Evolutionary conservation across 1,140 invertebrate species (phyloP), one percentile per base, ranked within the genome.

Genomic region (Lepidurus apus): DNA sequence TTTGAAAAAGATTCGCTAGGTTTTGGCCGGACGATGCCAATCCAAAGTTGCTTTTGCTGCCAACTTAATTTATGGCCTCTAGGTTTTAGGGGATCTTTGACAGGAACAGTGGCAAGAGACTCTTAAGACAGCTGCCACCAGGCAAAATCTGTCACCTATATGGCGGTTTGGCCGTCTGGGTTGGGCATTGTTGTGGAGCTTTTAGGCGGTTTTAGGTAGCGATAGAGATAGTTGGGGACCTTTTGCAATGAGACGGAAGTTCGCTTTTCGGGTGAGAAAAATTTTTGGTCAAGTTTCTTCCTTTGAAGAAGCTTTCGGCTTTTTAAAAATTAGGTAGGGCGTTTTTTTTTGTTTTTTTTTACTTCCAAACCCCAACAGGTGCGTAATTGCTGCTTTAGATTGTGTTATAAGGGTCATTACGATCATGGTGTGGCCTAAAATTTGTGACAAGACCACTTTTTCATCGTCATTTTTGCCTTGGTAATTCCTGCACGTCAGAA

Each of bases 71-170:
- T 65, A 65, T 65, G 53, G 53, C 53, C 45, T 65, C 53, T 34
- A 65, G 53, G 53, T 65, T 65, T 65, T 65, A 65, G 21, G 53
- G 53, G 53, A 65, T 65, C 53, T 65, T 65, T 65, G 53, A 65
- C 53, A 65, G 53, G 53, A 65, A 65, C 53, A 65, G 53, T 65
- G 53, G 21, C 53, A 65, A 65, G 53, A 65, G 53, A 65, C 53
- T 9, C 13, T 65, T 9, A 65, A 65, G 8, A n/a, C 53, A 65
- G 53, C 53, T 65, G 53, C 53, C 53, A 65, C 53, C 21, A 65
- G n/a, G 53, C 53, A 65, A 65, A 34, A 65, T 17, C 17, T 65
- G 53, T 17, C 53, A 65, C 53, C 53, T 65, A 65, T 65, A 65
- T 65, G 53, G 53, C 53, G 53, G 53, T 65, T 65, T 65, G 17